Evolutionary conservation across 2,113 vertebrate species (phyloP), one percentile per base, ranked within the genome.

Genomic region (Dasyurus viverrinus): DNA sequence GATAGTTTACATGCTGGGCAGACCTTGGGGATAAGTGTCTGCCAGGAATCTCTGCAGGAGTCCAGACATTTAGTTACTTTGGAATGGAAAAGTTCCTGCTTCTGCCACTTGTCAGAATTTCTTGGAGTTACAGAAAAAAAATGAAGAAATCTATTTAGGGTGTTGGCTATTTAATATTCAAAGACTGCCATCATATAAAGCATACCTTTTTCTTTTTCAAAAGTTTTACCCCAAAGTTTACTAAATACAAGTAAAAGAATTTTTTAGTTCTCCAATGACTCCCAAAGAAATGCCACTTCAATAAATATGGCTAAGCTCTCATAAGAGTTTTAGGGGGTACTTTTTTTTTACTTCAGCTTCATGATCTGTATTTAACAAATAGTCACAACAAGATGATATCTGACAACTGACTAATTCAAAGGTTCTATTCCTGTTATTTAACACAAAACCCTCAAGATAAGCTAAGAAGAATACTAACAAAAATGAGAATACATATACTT

Each of bases 21-120:
- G 93, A 89, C 95, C 90, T 96, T 92, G 90, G 92, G 92, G 94
- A 93, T 93, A 91, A 89, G 93, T 97, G 53, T 92, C 23, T 84
- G 68, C 68, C 68, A 42, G 68, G 68, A 84, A 84, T 84, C 68
- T n/a, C 68, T 84, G 68, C 68, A 11, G 52, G 91, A 97, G 96
- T 90, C 96, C 96, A 96, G 92, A 90, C 97, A 96, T 93, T 92
- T 91, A 94, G 95, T 97, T 97, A 96, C 97, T 97, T 97, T 84
- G 68, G 68, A 84, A 84, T 84, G 68, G 68, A 84, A 84, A 84
- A 84, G 68, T 84, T 84, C 68, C 12, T 84, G 68, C 68, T 84
- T 84, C 92, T 96, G 96, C 94, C 94, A 93, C 89, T 92, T 94
- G 53, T 92, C 94, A 95, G 96, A 54, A 90, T 84, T 50, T 36